Percentiles rank a stretch among this genome's conserved stretches.
Evolutionary conservation across 2,888 invertebrate species (phyloP).

Genomic region (Toxonevra muliebris): DNA sequence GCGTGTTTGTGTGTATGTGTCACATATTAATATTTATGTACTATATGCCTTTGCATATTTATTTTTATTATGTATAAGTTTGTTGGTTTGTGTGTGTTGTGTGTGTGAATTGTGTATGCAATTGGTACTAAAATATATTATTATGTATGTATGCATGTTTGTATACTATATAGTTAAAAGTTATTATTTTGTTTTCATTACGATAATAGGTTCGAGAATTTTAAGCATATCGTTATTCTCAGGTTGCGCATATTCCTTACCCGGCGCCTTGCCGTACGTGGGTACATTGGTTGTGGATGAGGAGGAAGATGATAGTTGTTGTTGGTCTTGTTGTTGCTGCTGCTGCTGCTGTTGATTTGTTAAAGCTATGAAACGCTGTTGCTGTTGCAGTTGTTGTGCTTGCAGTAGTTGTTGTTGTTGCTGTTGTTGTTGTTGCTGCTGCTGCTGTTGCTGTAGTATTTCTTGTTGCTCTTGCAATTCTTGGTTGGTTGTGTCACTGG

Average conservation of each 20-base stretch:
- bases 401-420: constrained; percentile 48
- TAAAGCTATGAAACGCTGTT: constrained; percentile 49
- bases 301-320: constrained; percentile 39
- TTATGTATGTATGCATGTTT: constrained; percentile 20
- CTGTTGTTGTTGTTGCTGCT: constrained; percentile 41
- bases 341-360: constrained; percentile 48
- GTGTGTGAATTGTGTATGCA: neutral
- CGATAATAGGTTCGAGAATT: constrained; percentile 65
- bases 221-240: constrained; percentile 65
- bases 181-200: constrained; percentile 65
- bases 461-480: constrained; percentile 33
- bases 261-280: constrained; percentile 48
- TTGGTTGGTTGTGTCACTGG: constrained; percentile 36
- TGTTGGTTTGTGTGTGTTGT: constrained; percentile 15
- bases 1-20: constrained; percentile 30
- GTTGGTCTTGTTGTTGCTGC: constrained; percentile 43
- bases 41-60: constrained; percentile 28
- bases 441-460: constrained; percentile 37
- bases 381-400: constrained; percentile 52
- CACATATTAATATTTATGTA: constrained; percentile 17
- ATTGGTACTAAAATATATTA: constrained; percentile 11
- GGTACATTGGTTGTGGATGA: constrained; percentile 33
- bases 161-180: constrained; percentile 11
- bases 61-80: constrained; percentile 32
- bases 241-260: constrained; percentile 54